phyloP scores from a whole-genome alignment of 1,140 invertebrate species.

The Phocides pigmalion region DNA sequence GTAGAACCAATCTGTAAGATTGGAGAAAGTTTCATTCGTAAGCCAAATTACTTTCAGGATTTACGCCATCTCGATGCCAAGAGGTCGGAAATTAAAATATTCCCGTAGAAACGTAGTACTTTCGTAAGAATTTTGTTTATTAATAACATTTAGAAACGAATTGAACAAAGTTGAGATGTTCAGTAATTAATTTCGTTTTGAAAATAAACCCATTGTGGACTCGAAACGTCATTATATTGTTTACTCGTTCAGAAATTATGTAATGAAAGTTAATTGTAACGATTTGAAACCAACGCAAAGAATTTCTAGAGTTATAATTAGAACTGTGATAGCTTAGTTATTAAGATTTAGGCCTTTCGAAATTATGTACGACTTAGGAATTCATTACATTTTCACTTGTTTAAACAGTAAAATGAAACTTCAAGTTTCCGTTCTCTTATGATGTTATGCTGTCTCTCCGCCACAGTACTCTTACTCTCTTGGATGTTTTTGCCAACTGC shows the following conservation, averaged over 20 bases:
- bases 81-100: conserved; percentile 41
- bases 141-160: conserved; percentile 28
- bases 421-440: too few species aligned
- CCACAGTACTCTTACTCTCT: too few species aligned
- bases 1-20: conserved; percentile 31
- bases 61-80: conserved; percentile 44
- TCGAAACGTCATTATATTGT: conserved; percentile 7
- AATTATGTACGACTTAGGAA: too few species aligned
- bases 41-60: conserved; percentile 57
- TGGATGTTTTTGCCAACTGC: too few species aligned
- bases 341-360: too few species aligned
- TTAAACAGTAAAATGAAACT: too few species aligned
- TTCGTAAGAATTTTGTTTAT: conserved; percentile 34
- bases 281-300: too few species aligned
- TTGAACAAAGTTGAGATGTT: conserved; percentile 24
- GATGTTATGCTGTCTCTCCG: too few species aligned
- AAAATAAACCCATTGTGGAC: conserved; percentile 14
- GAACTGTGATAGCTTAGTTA: too few species aligned
- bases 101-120: conserved; percentile 31
- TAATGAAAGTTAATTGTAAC: neutral
- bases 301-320: too few species aligned
- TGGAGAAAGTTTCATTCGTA: conserved; percentile 52
- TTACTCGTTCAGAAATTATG: neutral
- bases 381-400: too few species aligned
- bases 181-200: conserved; percentile 27